A percentile compares a stretch with the other conserved stretches of the same genome.
Conservation (phyloP, 2,113 vertebrate genomes). For the Connochaetes taurinus region DNA sequence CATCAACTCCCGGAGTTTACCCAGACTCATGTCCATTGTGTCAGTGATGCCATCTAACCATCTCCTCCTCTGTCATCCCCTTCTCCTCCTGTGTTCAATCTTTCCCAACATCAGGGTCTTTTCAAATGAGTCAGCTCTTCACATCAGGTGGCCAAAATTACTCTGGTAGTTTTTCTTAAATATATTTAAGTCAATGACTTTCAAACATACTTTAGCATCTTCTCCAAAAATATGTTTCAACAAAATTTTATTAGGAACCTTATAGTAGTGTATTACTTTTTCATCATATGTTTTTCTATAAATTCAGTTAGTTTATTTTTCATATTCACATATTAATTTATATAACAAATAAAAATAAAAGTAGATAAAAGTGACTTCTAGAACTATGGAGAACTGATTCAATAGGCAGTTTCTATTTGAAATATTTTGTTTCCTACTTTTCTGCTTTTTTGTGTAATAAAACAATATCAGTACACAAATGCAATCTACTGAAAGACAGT, state of each 20-base stretch:
- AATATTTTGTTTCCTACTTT: background rate
- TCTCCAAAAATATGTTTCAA: background rate
- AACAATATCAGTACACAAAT: background rate
- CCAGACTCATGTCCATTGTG: background rate
- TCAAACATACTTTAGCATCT: background rate
- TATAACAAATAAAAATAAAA: background rate
- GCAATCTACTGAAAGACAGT: background rate
- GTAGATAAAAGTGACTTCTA: background rate
- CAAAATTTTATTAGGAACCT: background rate
- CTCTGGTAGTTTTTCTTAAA: background rate
- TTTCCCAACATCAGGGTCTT: background rate
- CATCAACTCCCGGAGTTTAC: background rate
- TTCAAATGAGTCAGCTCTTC: background rate
- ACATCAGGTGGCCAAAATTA: background rate
- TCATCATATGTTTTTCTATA: background rate
- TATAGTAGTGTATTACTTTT: background rate
- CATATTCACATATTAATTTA: background rate
- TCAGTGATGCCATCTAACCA: background rate
- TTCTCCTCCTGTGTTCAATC: background rate
- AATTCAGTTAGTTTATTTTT: background rate
- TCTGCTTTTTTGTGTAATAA: background rate
- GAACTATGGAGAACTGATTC: background rate
- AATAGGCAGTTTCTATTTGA: background rate
- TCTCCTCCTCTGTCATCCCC: background rate
- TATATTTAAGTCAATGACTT: background rate